phyloP scores from a whole-genome alignment of 2,113 vertebrate genomes.

The Labrus mixtus region DNA sequence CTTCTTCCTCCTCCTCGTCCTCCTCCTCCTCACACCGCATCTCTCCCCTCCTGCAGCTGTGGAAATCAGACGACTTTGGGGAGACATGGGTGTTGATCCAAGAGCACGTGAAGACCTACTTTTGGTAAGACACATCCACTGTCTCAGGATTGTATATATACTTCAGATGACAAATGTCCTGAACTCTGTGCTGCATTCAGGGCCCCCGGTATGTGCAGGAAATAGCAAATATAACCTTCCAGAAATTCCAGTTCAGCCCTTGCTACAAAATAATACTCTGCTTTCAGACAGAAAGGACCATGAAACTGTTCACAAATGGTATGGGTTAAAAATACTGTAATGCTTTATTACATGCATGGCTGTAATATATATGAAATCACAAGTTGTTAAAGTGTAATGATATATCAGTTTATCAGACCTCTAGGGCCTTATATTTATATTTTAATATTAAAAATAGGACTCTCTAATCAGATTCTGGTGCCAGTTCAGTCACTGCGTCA shows the following conservation, averaged over 20 bases:
- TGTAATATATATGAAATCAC: too few species aligned
- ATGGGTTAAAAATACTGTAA: background rate
- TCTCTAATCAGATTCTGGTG: too few species aligned
- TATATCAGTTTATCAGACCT: too few species aligned
- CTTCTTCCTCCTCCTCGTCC: background rate
- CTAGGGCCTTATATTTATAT: too few species aligned
- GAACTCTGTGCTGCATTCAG: background rate
- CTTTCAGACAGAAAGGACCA: background rate
- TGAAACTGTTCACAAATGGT: background rate
- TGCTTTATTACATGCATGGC: background rate
- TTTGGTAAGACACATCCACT: conserved; percentile 87
- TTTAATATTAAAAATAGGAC: too few species aligned
- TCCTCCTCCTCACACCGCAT: background rate
- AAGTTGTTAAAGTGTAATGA: too few species aligned
- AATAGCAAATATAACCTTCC: background rate
- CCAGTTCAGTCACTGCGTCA: too few species aligned
- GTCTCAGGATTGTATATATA: background rate
- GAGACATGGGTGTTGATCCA: conserved; percentile 99
- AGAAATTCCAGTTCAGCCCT: background rate
- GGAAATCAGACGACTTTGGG: conserved; percentile 98
- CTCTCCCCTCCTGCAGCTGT: conserved; percentile 85
- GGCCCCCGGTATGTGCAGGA: background rate
- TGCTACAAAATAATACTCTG: too few species aligned
- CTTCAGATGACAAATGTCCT: conserved; percentile 1
- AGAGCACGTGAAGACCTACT: conserved; percentile 96